Conservation (phyloP, 30 jellyfish, hydroid and myxozoan genomes). For the Turritopsis dohrnii region DNA sequence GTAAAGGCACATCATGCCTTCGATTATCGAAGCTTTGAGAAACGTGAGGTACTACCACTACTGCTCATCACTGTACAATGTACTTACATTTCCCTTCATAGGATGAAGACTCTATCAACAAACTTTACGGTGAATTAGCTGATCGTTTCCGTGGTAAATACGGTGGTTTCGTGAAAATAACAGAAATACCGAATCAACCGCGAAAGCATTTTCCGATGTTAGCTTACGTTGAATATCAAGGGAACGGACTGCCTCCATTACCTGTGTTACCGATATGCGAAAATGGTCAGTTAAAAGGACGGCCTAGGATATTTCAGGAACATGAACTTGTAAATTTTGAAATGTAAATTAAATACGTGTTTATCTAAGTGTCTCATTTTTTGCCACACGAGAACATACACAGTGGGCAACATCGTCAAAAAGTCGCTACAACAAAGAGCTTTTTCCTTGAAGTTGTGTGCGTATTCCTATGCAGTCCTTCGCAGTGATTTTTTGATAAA, state of each 20-base stretch:
- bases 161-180: slow-evolving; percentile 84
- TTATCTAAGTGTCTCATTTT: no score
- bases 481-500: no score
- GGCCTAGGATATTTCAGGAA: slow-evolving; percentile 42
- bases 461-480: no score
- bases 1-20: no score
- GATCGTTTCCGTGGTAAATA: slow-evolving; percentile 56
- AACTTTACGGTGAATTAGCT: slow-evolving; percentile 62
- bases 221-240: slow-evolving; percentile 82
- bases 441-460: no score
- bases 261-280: slow-evolving; percentile 72
- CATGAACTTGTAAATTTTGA: slow-evolving; percentile 17
- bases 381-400: no score
- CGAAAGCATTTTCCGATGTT: slow-evolving; percentile 40
- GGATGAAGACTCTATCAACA: slow-evolving; percentile 79
- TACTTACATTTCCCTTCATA: background rate
- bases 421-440: no score
- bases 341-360: background rate
- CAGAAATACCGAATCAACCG: slow-evolving; percentile 55
- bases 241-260: slow-evolving; percentile 46
- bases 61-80: no score
- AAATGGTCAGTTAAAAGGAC: slow-evolving; percentile 54
- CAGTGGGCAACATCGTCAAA: no score
- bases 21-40: no score
- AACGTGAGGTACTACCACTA: no score